Evolutionary conservation across 2,888 invertebrate species (phyloP), one percentile per base, ranked within the genome.

Genomic region (Dryococelus australis): DNA sequence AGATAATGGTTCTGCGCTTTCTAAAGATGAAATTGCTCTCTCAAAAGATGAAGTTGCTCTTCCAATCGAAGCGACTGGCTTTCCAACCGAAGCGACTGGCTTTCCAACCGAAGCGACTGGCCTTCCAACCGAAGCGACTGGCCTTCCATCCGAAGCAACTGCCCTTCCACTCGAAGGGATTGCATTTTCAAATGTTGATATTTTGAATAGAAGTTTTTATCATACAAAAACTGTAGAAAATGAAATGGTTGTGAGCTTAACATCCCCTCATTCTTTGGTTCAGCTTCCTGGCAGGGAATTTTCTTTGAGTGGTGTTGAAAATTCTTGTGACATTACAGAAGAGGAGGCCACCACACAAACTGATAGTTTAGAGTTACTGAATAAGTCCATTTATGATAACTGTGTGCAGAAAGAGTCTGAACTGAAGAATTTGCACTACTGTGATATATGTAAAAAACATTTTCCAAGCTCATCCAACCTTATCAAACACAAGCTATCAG

Each of bases 401-500:
- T 47, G 10, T 47, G 16, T 13, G 47, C 47, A 47, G 8, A 47
- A 47, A 47, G 47, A 47, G 10, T 6, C 47, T 16, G 16, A 13
- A 10, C 10, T 47, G 47, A 47, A 47, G 47, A 10, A 6, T 20
- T 53, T 79, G 78, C 87, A 86, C 80, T 89, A 85, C 85, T 89
- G 89, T 79, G 84, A 84, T 35, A 86, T 87, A 8, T 89, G 89
- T 53, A 80, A 88, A 26, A 89, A 88, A 65, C 84, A 88, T 78
- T 89, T 87, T 47, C 88, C 88, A 13, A 88, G 89, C 27, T 87
- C 88, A 43, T 89, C 88, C 53, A 89, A 89, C 78, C 87, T 89
- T 20, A 85, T 85, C 43, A 89, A 89, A 78, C 89, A 89, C 78
- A 86, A 86, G n/a, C 80, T 35, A 79, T 88, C 89, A 20, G 85